phyloP scores from a whole-genome alignment of 2,797 vertebrate species.

The Crenichthys baileyi region DNA sequence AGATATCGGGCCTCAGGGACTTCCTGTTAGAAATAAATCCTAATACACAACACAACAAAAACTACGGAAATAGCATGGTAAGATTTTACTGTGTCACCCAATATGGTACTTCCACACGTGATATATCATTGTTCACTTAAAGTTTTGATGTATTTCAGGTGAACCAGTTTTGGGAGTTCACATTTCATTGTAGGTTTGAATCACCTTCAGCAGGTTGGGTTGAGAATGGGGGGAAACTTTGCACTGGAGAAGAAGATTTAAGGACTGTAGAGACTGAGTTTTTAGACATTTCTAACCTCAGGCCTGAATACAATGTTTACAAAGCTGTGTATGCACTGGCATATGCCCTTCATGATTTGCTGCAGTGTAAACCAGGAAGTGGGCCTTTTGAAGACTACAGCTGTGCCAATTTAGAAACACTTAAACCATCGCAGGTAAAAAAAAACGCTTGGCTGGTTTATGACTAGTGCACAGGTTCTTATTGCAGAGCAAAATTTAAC shows the following conservation, averaged over 20 bases:
- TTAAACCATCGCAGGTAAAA: slow-evolving; percentile 79
- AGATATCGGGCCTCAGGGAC: slow-evolving; percentile 70
- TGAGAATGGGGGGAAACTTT: slow-evolving; percentile 38
- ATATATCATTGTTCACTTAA: background rate
- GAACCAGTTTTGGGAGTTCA: slow-evolving; percentile 68
- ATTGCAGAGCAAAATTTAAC: background rate
- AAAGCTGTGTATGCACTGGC: slow-evolving; percentile 79
- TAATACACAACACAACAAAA: slow-evolving; percentile 23
- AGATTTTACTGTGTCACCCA: background rate
- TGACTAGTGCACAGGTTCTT: background rate
- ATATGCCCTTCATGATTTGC: slow-evolving; percentile 68
- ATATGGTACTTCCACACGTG: background rate
- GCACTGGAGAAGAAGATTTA: slow-evolving; percentile 64
- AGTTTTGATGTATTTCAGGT: slow-evolving; percentile 43
- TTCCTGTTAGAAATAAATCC: slow-evolving; percentile 56
- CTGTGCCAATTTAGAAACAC: slow-evolving; percentile 63
- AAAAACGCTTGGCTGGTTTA: background rate
- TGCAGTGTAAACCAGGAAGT: slow-evolving; percentile 64
- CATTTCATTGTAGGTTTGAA: slow-evolving; percentile 66
- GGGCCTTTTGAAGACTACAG: slow-evolving; percentile 67
- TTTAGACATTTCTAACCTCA: slow-evolving; percentile 67
- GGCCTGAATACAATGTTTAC: slow-evolving; percentile 64
- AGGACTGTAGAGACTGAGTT: slow-evolving; percentile 45
- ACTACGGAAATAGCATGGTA: slow-evolving; percentile 46
- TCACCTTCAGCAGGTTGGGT: slow-evolving; percentile 20